These are phyloP conservation scores for Geotrupes spiniger DNA, from an alignment of 2,888 invertebrate species.

Conservation along the genomic window DNA sequence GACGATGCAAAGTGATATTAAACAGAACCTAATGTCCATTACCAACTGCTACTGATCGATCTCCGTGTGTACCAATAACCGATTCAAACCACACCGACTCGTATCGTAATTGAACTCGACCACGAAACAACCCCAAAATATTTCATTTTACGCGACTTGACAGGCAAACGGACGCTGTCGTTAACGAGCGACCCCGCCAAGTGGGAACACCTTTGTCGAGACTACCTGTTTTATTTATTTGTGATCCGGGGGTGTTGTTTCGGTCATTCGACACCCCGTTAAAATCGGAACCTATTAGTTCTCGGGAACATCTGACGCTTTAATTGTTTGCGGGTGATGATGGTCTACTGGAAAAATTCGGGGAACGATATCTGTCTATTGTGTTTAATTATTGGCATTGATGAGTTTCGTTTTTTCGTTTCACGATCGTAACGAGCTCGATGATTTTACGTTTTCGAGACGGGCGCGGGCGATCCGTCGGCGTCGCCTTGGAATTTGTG, in stretches of 20 bases:
- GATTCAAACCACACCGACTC: conserved; percentile 29
- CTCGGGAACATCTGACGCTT: conserved; percentile 11
- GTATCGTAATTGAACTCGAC: neutral
- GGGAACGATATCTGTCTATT: conserved; percentile 20
- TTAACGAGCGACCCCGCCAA: too few species aligned
- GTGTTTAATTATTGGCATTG: conserved; percentile 23
- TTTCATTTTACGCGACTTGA: conserved; percentile 5
- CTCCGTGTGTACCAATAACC: conserved; percentile 30
- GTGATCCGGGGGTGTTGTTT: conserved; percentile 11
- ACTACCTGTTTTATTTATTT: conserved; percentile 17
- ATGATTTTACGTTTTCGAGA: too few species aligned
- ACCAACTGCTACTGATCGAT: conserved; percentile 40
- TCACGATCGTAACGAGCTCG: too few species aligned
- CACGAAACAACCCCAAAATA: neutral
- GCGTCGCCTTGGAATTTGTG: too few species aligned
- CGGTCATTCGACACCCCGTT: conserved; percentile 21
- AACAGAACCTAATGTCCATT: conserved; percentile 42
- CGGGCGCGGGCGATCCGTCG: too few species aligned
- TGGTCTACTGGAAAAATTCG: conserved; percentile 20
- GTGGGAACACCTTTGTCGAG: neutral
- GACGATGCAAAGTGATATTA: conserved; percentile 39
- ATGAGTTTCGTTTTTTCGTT: conserved; percentile 19
- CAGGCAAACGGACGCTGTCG: too few species aligned
- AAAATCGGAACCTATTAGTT: conserved; percentile 21
- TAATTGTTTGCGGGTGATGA: conserved; percentile 22